Base-by-base conservation (phyloP, 2,888 invertebrate species). In the Autographa gamma region DNA sequence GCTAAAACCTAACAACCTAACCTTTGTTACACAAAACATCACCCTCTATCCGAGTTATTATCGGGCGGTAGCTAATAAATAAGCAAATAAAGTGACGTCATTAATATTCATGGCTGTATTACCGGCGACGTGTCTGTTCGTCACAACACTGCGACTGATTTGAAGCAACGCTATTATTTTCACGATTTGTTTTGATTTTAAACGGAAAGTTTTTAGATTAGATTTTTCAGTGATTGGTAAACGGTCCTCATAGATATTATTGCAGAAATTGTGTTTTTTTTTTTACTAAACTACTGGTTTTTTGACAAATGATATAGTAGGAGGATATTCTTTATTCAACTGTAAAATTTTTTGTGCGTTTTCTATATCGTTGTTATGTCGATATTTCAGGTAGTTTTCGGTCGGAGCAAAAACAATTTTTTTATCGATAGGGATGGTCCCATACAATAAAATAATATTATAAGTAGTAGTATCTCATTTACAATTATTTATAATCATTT, bases 51-150 rank as follows among this genome's bases (percentile, higher is more conserved):
- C 79, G 73, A 84, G 88, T 89, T 90, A 89, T 89, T 90, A 92
- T 92, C 88, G 87, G 85, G 84, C 80, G 81, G 83, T 82, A 88
- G 91, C 89, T 93, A 91, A 93, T 91, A 92, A 91, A 91, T 90
- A 91, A 89, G 89, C 93, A 92, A 93, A 93, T 93, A 93, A 91
- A 93, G 90, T 93, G 92, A 88, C 86, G 69, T 80, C 90, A 93
- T 93, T 92, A 93, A 93, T 93, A 93, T 93, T 93, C 93, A 93
- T 93, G 90, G 86, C 84, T 76, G 86, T 89, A 93, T 93, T 93
- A 93, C 86, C 86, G 84, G 83, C 85, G 83, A 89, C 92, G 91
- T 92, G 92, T 88, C 84, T 81, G 81, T 74, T 82, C 84, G 83
- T 84, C 81, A 79, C 71, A 74, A 63, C 75, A 70, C 60, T 67